Evolutionary conservation across 2,113 vertebrate species (phyloP).

Genomic region (Dipodomys merriami): DNA sequence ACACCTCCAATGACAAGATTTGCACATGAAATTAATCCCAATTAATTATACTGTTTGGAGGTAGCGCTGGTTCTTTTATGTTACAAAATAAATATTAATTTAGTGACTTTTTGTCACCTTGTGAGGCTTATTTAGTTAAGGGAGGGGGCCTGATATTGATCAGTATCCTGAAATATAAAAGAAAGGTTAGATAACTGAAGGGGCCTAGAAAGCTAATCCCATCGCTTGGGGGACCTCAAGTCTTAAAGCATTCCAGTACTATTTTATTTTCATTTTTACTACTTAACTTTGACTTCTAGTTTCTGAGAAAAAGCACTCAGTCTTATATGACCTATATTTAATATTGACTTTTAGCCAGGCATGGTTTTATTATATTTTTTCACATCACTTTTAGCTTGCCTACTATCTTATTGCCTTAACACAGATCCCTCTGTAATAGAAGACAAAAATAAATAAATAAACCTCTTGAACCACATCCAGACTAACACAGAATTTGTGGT

Average conservation of each 20-base stretch:
- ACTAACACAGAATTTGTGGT: neutral
- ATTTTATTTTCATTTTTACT: slow-evolving; percentile 62
- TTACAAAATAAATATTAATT: slow-evolving; percentile 88
- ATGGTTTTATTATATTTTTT: slow-evolving; percentile 10
- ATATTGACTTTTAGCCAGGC: slow-evolving; percentile 13
- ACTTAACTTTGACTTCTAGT: slow-evolving; percentile 46
- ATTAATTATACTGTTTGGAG: slow-evolving; percentile 87
- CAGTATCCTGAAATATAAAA: slow-evolving; percentile 71
- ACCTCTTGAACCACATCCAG: neutral
- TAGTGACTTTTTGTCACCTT: slow-evolving; percentile 81
- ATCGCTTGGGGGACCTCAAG: slow-evolving; percentile 57
- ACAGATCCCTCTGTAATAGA: neutral
- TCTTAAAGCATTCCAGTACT: neutral
- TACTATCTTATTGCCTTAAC: neutral
- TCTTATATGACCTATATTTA: slow-evolving; percentile 39
- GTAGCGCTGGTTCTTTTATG: slow-evolving; percentile 80
- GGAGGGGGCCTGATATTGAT: slow-evolving; percentile 79
- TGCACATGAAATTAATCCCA: slow-evolving; percentile 88
- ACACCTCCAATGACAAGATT: slow-evolving; percentile 85
- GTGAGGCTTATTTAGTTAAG: slow-evolving; percentile 71
- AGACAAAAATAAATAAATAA: neutral
- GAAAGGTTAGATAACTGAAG: slow-evolving; percentile 64
- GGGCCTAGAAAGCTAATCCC: slow-evolving; percentile 41
- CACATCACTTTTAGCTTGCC: neutral
- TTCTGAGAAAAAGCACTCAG: slow-evolving; percentile 21